Base-by-base conservation (phyloP, 2,113 vertebrate genomes). In the Lynx canadensis region DNA sequence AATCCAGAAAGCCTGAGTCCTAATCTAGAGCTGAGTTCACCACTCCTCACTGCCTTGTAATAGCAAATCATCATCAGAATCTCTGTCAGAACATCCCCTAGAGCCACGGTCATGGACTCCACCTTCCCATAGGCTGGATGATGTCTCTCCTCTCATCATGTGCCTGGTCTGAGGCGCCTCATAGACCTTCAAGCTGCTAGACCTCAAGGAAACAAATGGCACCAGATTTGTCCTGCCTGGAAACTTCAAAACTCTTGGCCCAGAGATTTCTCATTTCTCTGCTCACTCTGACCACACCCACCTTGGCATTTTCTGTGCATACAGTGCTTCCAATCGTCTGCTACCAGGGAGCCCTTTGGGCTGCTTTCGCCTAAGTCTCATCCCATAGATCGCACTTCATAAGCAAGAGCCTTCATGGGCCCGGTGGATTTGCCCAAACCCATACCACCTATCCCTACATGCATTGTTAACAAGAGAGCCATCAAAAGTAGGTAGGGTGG, bases 51-150 rank as follows among this genome's bases (percentile, higher is more conserved):
- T 29, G 60, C 29, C 38, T 93, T 23, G 41, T 76, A 16, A 50
- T 29, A 16, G 29, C 13, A 76, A 4, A 25, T 19, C 23, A 50
- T 27, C 41, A 45, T 16, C 74, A 87, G 60, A 60, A 16, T 63
- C 38, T 48, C 57, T 57, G 27, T 50, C 36, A 31, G 83, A 93
- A 36, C 7, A 29, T 66, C 48, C 2, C 14, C n/a, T 36, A 10
- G 41, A 55, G 55, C 55, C n/a, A 16, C 1, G n/a, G 25, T 57
- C n/a, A 7, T 1, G 9, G 11, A 3, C 4, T 8, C 4, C 16
- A 33, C 33, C 3, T 21, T n/a, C 5, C 65, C n/a, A 27, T 4
- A 63, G 66, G 48, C 48, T 63, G 81, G 23, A 52, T 15, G 68
- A 36, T 4, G 0, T 23, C 45, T 76, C 21, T 60, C 23, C 14